Conservation (phyloP, 1,140 invertebrate genomes). For the Nautilus pompilius region DNA sequence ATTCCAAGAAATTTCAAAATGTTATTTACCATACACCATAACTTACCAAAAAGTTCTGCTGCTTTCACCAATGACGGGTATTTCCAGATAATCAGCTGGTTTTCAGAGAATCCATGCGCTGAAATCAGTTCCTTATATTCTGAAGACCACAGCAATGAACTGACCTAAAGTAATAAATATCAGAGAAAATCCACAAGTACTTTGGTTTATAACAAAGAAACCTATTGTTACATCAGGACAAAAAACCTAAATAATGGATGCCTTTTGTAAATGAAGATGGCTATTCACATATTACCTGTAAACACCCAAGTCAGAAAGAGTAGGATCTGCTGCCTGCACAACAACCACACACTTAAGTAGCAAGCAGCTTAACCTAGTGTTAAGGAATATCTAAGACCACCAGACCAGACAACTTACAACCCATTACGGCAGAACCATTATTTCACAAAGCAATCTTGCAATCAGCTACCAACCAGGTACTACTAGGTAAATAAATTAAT, state of each 20-base stretch:
- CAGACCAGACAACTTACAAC: no score
- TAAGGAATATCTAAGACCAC: no score
- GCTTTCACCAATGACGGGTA: slow-evolving; percentile 83
- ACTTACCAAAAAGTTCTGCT: slow-evolving; percentile 58
- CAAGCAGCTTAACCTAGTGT: no score
- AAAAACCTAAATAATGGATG: neutral
- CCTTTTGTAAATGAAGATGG: neutral
- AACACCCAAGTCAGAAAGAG: neutral
- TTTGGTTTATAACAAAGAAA: neutral
- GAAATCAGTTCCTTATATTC: slow-evolving; percentile 93
- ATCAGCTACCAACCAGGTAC: no score
- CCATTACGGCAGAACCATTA: no score
- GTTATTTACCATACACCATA: neutral
- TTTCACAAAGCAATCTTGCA: no score
- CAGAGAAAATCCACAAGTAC: neutral
- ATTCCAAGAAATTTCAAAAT: neutral
- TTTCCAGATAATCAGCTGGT: slow-evolving; percentile 95
- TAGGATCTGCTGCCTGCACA: neutral
- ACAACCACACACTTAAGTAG: neutral
- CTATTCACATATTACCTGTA: neutral
- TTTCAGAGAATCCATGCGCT: slow-evolving; percentile 90
- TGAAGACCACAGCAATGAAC: slow-evolving; percentile 85
- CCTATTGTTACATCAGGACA: neutral
- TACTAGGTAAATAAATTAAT: no score
- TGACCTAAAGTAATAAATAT: slow-evolving; percentile 65